A percentile compares a stretch with the other conserved stretches of the same genome.
Evolutionary conservation across 2,888 invertebrate species (phyloP).

Genomic region (Argyresthia albistria): DNA sequence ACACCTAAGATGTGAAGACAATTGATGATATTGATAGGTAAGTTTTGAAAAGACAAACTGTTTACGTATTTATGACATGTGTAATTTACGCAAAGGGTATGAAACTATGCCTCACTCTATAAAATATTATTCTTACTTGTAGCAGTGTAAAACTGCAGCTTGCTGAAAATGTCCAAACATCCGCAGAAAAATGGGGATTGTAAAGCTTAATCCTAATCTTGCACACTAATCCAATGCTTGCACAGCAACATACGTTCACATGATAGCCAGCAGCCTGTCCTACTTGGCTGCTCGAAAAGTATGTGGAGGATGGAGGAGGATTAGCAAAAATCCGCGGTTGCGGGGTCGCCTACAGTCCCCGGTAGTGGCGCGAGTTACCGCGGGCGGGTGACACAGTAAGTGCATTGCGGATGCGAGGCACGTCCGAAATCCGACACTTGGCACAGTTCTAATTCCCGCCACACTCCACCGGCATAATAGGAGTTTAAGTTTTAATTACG

Average conservation of each 20-base stretch:
- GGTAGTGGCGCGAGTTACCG: neutral
- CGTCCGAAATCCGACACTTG: slow-evolving; percentile 64
- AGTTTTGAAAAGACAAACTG: no score
- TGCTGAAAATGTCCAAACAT: no score
- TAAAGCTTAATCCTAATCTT: no score
- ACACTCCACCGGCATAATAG: slow-evolving; percentile 37
- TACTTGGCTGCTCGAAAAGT: slow-evolving; percentile 15
- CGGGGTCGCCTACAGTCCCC: neutral
- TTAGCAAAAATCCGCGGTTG: slow-evolving; percentile 23
- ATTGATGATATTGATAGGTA: no score
- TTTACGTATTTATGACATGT: no score
- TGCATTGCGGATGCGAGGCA: slow-evolving; percentile 48
- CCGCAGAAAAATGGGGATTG: no score
- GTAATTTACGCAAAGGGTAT: no score
- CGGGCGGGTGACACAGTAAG: slow-evolving; percentile 16
- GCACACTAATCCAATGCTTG: no score
- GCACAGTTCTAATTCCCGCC: slow-evolving; percentile 48
- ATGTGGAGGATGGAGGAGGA: slow-evolving; percentile 23
- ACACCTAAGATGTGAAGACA: no score
- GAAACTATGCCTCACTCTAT: no score
- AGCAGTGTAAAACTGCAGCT: no score
- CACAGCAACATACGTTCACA: neutral
- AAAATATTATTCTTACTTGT: neutral
- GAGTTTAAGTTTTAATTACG: slow-evolving; percentile 67
- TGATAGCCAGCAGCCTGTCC: slow-evolving; percentile 1